Evolutionary conservation across 2,113 vertebrate genomes (phyloP).

Genomic region (Sylvietta virens): DNA sequence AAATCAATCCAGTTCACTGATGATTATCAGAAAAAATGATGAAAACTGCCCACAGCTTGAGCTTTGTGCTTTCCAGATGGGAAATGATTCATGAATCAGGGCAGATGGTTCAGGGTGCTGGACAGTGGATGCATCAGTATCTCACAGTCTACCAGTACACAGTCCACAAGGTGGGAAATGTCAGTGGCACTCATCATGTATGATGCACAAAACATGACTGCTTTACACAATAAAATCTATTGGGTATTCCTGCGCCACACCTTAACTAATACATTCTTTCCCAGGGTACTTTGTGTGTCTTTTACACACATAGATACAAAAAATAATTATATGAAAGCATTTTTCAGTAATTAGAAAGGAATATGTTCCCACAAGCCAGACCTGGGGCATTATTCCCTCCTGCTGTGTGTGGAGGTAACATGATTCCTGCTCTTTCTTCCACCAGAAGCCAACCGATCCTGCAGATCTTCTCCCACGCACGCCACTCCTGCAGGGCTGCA

Average conservation of each 20-base stretch:
- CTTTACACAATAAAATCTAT: background rate
- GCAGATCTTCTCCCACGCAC: background rate
- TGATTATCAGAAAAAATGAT: background rate
- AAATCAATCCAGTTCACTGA: background rate
- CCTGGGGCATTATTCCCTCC: background rate
- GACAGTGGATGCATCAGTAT: background rate
- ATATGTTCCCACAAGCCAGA: background rate
- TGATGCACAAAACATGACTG: background rate
- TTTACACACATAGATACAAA: background rate
- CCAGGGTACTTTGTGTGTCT: background rate
- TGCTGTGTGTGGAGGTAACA: rapidly evolving
- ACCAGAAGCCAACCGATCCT: background rate
- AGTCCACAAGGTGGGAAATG: background rate
- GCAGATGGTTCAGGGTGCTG: background rate
- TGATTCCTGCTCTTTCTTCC: background rate
- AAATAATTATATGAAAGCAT: background rate
- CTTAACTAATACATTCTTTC: background rate
- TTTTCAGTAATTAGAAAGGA: background rate
- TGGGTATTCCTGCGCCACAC: background rate
- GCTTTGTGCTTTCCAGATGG: background rate
- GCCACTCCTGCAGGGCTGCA: background rate
- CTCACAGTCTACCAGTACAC: background rate
- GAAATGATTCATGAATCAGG: background rate
- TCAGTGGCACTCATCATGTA: background rate
- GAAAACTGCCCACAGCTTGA: background rate